These are phyloP conservation scores for Paracentrotus lividus DNA, from an alignment of 53 echinoderm and acorn worm genomes.

Conservation along the genomic window DNA sequence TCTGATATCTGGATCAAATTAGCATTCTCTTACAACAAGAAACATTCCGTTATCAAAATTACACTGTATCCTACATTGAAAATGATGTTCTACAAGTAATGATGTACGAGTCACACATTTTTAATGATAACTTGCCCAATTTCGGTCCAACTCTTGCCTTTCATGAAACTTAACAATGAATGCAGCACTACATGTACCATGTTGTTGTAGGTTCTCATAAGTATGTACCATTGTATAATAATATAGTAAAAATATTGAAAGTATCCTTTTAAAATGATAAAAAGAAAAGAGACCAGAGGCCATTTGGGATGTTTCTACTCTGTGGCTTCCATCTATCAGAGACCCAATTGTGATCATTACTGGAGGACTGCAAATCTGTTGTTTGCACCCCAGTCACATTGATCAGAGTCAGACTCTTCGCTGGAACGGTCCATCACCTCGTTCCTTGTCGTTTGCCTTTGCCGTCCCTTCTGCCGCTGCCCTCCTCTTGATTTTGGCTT, in stretches of 20 bases:
- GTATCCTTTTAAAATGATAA: neutral
- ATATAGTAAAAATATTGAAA: neutral
- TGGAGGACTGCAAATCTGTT: conserved; percentile 51
- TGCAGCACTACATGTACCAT: too few relatives aligned
- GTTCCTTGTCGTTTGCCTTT: neutral
- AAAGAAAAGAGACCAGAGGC: neutral
- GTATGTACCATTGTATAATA: too few relatives aligned
- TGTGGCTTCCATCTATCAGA: neutral
- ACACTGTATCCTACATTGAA: too few relatives aligned
- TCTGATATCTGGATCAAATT: too few relatives aligned
- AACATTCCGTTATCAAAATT: too few relatives aligned
- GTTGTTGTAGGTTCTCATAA: too few relatives aligned
- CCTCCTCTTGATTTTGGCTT: neutral
- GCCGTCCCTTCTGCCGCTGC: conserved; percentile 18
- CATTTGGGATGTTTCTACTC: neutral
- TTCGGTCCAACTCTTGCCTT: too few relatives aligned
- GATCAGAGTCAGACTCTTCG: conserved; percentile 30
- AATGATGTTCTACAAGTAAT: too few relatives aligned
- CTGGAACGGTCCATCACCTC: neutral
- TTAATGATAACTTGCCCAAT: too few relatives aligned
- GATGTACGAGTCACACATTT: too few relatives aligned
- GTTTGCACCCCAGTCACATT: neutral
- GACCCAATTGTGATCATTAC: neutral
- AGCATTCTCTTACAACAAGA: too few relatives aligned
- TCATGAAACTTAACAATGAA: too few relatives aligned